Base-by-base conservation (phyloP, 2,113 vertebrate genomes). In the Xenopus laevis region DNA sequence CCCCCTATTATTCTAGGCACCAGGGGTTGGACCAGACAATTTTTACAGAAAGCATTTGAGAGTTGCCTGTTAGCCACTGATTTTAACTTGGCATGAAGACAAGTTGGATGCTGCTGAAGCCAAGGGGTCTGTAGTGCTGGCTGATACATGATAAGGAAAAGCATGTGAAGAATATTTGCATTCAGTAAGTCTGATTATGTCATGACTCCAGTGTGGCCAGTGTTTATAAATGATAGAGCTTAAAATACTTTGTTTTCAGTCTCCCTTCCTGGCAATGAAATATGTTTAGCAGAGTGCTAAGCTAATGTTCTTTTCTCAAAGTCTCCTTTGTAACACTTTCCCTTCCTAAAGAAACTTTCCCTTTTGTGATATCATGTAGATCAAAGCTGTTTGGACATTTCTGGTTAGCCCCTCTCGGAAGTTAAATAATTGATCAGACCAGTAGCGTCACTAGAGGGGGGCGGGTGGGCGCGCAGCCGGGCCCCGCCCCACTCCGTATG, bases 71-170 rank as follows among this genome's bases (percentile, higher is more conserved):
- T 27, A 27, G 23, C 23, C 12, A 50, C 15, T 27, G 23, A 27
- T 27, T 16, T 75, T 33, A 18, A 40, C 45, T 72, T 55, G 45
- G 20, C 45, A n/a, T 47, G 23, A 65, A 44, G 57, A 76, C 71
- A 76, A 65, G 69, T 18, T n/a, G 18, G 62, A 81, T 77, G 65
- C 79, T 77, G 79, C 81, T 58, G 33, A 62, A 59, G 55, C 78
- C 33, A 0, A 0, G 81, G 87, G 81, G 47, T 86, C 71, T 87
- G 74, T 66, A n/a, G n/a, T 50, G 77, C 83, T 88, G 84, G 87
- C 86, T 80, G 62, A 67, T 16, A 64, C 68, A 21, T 18, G 63
- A 86, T 80, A 89, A 88, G 74, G 83, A 79, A 82, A 77, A 83
- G 79, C 84, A 82, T 86, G 80, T 79, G 13, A 0, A 72, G 74